phyloP scores from a whole-genome alignment of 2,888 invertebrate species.

The Hermaeophaga mercurialis region DNA sequence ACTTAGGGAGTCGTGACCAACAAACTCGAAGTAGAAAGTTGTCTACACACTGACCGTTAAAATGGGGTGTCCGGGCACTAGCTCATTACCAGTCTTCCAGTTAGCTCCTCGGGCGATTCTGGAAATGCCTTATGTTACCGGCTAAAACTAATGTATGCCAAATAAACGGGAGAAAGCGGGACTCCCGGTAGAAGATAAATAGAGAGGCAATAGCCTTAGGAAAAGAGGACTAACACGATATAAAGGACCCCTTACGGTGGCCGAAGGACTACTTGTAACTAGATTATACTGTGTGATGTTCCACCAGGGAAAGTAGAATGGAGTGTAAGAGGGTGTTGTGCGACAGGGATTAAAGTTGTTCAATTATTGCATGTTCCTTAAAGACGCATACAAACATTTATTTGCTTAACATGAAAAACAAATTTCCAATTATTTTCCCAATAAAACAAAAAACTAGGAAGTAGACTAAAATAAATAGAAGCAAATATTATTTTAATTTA shows the following conservation, averaged over 20 bases:
- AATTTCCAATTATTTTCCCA: no score
- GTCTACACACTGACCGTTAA: slow-evolving; percentile 19
- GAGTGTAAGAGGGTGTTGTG: no score
- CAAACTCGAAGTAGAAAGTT: slow-evolving; percentile 16
- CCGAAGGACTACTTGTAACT: slow-evolving; percentile 51
- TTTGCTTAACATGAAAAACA: no score
- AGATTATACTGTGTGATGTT: slow-evolving; percentile 53
- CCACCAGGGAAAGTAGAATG: slow-evolving; percentile 40
- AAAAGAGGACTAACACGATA: slow-evolving; percentile 56
- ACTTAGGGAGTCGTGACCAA: slow-evolving; percentile 18
- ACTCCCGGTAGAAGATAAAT: slow-evolving; percentile 56
- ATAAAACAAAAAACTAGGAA: no score
- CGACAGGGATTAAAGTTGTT: no score
- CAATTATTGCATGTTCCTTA: no score
- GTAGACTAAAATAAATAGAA: no score
- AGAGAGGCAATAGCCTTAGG: slow-evolving; percentile 55
- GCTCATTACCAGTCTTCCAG: slow-evolving; percentile 52
- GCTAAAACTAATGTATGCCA: slow-evolving; percentile 53
- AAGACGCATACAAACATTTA: no score
- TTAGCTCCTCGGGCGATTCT: slow-evolving; percentile 50
- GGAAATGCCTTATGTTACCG: slow-evolving; percentile 54
- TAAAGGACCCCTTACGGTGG: slow-evolving; percentile 50
- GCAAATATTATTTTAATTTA: no score
- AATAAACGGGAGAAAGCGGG: slow-evolving; percentile 47
- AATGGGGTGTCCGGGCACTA: slow-evolving; percentile 40